Evolutionary conservation across 2,797 vertebrate genomes (phyloP).

Genomic region (Liparis tanakae): DNA sequence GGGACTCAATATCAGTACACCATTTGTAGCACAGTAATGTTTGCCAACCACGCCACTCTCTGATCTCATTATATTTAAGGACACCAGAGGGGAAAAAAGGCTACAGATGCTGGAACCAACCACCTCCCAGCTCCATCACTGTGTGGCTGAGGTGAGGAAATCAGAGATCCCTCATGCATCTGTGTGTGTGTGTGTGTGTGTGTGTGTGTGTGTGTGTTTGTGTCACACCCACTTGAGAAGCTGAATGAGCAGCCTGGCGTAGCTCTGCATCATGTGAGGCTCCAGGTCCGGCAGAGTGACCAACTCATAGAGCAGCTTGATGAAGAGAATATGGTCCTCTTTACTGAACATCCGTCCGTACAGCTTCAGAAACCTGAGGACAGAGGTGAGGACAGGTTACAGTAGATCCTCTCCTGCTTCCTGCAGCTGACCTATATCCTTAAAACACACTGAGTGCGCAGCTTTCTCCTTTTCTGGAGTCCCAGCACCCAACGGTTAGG

Average conservation of each 20-base stretch:
- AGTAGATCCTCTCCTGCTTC: constrained; percentile 15
- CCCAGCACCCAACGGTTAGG: neutral
- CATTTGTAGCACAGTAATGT: constrained; percentile 28
- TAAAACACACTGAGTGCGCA: neutral
- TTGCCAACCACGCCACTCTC: constrained; percentile 19
- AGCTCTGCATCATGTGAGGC: constrained; percentile 96
- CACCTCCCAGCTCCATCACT: neutral
- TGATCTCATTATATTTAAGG: constrained; percentile 55
- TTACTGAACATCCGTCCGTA: constrained; percentile 96
- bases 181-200: neutral
- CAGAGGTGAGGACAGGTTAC: neutral
- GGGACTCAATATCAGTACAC: constrained; percentile 19
- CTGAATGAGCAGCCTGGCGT: constrained; percentile 93
- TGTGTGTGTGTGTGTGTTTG: constrained; percentile 3
- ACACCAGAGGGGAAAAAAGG: constrained; percentile 17
- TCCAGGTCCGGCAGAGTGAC: constrained; percentile 94
- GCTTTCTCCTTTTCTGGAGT: neutral
- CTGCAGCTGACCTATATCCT: constrained; percentile 31
- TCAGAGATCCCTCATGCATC: neutral
- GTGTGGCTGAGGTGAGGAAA: neutral
- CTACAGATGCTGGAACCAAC: constrained; percentile 3
- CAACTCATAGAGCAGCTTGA: constrained; percentile 94
- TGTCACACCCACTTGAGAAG: constrained; percentile 91
- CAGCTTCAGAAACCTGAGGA: constrained; percentile 91
- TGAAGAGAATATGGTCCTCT: constrained; percentile 95